phyloP scores from a whole-genome alignment of 2,113 vertebrate species.

The Oryzias celebensis region DNA sequence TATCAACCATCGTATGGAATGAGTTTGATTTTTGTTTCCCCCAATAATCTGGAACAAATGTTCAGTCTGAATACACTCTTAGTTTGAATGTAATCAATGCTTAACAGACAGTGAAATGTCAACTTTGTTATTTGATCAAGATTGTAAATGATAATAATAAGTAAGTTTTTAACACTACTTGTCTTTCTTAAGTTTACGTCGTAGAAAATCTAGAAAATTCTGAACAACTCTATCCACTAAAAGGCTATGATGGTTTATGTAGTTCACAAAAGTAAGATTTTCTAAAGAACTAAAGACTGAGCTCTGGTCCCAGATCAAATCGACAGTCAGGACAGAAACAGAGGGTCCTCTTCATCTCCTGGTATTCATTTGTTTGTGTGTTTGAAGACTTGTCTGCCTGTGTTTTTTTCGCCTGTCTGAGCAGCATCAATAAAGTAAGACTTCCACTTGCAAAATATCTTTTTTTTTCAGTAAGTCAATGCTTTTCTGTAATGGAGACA shows the following conservation, averaged over 20 bases:
- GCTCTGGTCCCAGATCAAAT: slow-evolving; percentile 39
- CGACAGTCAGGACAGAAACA: slow-evolving; percentile 58
- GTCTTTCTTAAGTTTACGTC: too few relatives aligned
- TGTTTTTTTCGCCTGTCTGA: slow-evolving; percentile 56
- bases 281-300: slow-evolving; percentile 16
- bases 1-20: too few relatives aligned
- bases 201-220: too few relatives aligned
- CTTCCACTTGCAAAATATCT: slow-evolving; percentile 55
- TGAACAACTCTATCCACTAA: not conserved
- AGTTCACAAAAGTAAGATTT: not conserved
- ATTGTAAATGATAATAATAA: too few relatives aligned
- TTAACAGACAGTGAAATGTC: too few relatives aligned
- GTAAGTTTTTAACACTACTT: too few relatives aligned
- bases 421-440: slow-evolving; percentile 48
- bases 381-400: slow-evolving; percentile 23
- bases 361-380: slow-evolving; percentile 15
- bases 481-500: slow-evolving; percentile 63
- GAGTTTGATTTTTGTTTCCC: too few relatives aligned
- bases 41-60: too few relatives aligned
- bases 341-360: slow-evolving; percentile 57
- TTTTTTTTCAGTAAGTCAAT: slow-evolving; percentile 55
- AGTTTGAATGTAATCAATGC: too few relatives aligned
- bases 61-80: too few relatives aligned
- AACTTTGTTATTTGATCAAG: too few relatives aligned
- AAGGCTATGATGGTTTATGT: not conserved